Evolutionary conservation across 2,113 vertebrate species (phyloP).

Genomic region (Scytalopus superciliaris): DNA sequence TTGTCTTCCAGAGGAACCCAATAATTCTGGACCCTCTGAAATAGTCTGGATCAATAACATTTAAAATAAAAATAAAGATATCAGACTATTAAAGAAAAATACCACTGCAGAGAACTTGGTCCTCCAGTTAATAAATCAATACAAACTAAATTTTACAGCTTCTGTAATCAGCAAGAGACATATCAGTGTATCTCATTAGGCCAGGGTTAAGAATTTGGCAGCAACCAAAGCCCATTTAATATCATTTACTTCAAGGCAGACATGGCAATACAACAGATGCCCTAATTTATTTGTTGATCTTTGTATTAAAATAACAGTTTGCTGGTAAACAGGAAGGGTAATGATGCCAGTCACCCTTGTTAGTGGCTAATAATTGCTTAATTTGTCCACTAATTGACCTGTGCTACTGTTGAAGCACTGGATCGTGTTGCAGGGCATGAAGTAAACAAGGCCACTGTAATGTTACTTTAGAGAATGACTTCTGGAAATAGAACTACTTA

Average conservation of each 20-base stretch:
- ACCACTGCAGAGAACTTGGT: neutral
- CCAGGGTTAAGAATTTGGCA: constrained; percentile 60
- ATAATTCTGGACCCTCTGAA: neutral
- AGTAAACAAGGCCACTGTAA: constrained; percentile 76
- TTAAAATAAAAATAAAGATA: constrained; percentile 21
- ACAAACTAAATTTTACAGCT: constrained; percentile 66
- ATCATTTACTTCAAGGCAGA: constrained; percentile 72
- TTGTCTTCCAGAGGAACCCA: constrained; percentile 4
- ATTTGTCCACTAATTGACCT: constrained; percentile 89
- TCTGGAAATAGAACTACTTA: constrained; percentile 77
- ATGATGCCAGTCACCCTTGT: constrained; percentile 85
- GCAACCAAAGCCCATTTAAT: constrained; percentile 72
- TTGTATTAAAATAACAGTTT: constrained; percentile 79
- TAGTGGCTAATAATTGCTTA: constrained; percentile 88
- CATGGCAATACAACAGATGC: constrained; percentile 74
- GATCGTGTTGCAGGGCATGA: constrained; percentile 72
- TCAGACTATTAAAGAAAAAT: constrained; percentile 22
- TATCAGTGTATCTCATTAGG: constrained; percentile 67
- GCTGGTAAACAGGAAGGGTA: constrained; percentile 86
- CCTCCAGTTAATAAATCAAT: constrained; percentile 61
- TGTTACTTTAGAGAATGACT: constrained; percentile 76
- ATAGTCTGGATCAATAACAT: neutral
- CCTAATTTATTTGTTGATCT: constrained; percentile 82
- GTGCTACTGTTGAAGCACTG: constrained; percentile 72
- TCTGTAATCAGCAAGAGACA: constrained; percentile 64